Percentiles rank a stretch among this genome's conserved stretches.
Evolutionary conservation across 35 echinoderm and acorn worm genomes (phyloP).

Genomic region (Chiridota heheva): DNA sequence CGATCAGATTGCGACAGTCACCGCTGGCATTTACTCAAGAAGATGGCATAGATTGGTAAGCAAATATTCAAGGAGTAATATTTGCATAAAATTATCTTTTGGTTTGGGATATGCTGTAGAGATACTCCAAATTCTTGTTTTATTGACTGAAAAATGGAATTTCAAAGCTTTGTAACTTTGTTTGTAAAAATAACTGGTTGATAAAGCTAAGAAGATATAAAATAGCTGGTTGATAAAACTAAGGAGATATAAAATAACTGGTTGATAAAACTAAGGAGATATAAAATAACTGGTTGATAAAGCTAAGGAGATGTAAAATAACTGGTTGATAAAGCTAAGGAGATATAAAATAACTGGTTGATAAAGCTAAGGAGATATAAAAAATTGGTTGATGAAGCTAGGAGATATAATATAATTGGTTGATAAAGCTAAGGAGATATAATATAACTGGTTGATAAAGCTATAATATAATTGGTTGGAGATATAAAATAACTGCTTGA

Average conservation of each 20-base stretch:
- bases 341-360: too few relatives aligned
- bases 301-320: not conserved
- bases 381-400: too few relatives aligned
- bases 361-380: too few relatives aligned
- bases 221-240: not conserved
- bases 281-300: not conserved
- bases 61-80: not conserved
- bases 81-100: not conserved
- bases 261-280: not conserved
- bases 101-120: not conserved
- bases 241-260: not conserved
- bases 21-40: conserved; percentile 28
- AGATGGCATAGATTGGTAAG: conserved; percentile 60
- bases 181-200: not conserved
- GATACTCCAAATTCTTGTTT: too few relatives aligned
- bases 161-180: not conserved
- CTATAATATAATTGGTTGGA: too few relatives aligned
- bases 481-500: too few relatives aligned
- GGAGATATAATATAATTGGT: too few relatives aligned
- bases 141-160: not conserved
- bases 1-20: conserved; percentile 21
- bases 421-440: too few relatives aligned
- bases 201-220: not conserved
- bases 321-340: not conserved
- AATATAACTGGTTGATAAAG: too few relatives aligned